phyloP scores from a whole-genome alignment of 2,888 invertebrate species.

The Atherix ibis region DNA sequence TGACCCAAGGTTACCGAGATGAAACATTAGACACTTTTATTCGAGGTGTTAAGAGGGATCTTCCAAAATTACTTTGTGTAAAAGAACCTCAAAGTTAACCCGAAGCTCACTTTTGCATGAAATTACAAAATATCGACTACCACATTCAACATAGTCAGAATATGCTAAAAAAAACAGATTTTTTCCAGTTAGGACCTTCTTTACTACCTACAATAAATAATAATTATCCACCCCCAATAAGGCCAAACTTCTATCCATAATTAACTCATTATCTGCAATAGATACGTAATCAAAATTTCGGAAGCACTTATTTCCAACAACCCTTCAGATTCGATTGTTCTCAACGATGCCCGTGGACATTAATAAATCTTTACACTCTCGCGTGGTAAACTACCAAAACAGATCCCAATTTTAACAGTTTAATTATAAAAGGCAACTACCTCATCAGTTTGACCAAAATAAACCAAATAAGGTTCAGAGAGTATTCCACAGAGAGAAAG shows the following conservation, averaged over 20 bases:
- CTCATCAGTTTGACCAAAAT: background rate
- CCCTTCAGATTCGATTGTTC: background rate
- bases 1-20: slow-evolving; percentile 3
- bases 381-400: slow-evolving; percentile 9
- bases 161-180: background rate
- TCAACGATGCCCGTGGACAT: slow-evolving; percentile 9
- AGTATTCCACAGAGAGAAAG: background rate
- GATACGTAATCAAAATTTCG: background rate
- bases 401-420: background rate
- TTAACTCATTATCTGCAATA: too few species aligned
- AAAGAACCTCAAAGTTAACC: slow-evolving; percentile 4
- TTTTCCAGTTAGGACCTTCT: background rate
- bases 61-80: slow-evolving; percentile 4
- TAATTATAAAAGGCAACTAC: slow-evolving; percentile 2
- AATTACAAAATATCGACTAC: slow-evolving; percentile 5
- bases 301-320: background rate
- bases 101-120: slow-evolving; percentile 3
- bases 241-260: slow-evolving; percentile 1
- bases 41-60: slow-evolving; percentile 5
- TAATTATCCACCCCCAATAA: background rate
- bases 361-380: slow-evolving; percentile 7
- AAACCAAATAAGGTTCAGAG: slow-evolving; percentile 3
- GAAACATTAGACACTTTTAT: slow-evolving; percentile 6
- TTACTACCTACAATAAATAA: slow-evolving; percentile 2
- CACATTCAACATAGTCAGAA: slow-evolving; percentile 7